Evolutionary conservation across 92 coral and sea anemone genomes (phyloP).

Genomic region (Porites divaricata): DNA sequence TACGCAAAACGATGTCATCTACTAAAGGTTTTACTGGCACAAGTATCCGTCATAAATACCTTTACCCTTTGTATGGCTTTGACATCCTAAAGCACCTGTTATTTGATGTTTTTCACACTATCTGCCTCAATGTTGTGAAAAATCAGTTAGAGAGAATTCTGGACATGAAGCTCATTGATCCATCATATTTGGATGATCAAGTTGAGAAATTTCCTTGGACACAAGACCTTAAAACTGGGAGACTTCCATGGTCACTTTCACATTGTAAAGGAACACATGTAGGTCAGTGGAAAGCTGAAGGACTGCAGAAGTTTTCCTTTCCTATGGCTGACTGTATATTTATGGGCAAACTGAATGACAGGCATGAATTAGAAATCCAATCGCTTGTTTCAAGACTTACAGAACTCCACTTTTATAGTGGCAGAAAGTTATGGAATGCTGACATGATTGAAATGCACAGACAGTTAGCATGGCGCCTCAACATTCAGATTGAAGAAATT

Average conservation of each 20-base stretch:
- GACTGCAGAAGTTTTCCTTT: conserved; percentile 62
- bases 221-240: conserved; percentile 44
- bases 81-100: conserved; percentile 52
- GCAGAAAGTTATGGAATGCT: conserved; percentile 58
- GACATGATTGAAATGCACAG: conserved; percentile 41
- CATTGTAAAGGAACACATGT: conserved; percentile 46
- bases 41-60: conserved; percentile 57
- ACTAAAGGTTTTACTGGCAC: conserved; percentile 67
- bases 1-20: conserved; percentile 59
- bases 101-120: conserved; percentile 57
- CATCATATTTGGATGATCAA: conserved; percentile 38
- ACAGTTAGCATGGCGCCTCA: conserved; percentile 47
- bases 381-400: conserved; percentile 50
- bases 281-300: conserved; percentile 75
- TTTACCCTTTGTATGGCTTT: conserved; percentile 69
- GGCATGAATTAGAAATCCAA: conserved; percentile 37
- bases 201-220: conserved; percentile 64
- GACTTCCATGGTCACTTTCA: conserved; percentile 40
- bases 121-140: conserved; percentile 63
- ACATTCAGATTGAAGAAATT: conserved; percentile 43
- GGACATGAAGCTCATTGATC: conserved; percentile 53
- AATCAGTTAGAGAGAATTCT: conserved; percentile 61
- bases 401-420: conserved; percentile 62
- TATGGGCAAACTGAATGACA: conserved; percentile 3
- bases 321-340: conserved; percentile 65